Evolutionary conservation across 2,888 invertebrate species (phyloP), one percentile per base, ranked within the genome.

Genomic region (Tetramorium bicarinatum): DNA sequence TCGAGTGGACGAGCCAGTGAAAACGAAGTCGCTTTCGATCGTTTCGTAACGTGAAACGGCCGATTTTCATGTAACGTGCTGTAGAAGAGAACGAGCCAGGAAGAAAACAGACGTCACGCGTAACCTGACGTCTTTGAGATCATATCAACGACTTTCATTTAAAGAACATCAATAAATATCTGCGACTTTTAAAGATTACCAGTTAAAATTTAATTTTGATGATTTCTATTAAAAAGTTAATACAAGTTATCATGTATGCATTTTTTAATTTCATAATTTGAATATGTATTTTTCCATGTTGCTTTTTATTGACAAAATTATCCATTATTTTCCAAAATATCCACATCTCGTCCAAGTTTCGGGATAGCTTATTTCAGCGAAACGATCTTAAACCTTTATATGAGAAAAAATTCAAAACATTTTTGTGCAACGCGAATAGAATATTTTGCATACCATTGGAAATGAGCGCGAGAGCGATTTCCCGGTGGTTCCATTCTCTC

Each of bases 11-110:
- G 67, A 56, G 64, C 62, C 84, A 87, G 85, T 86, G 90, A 90
- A 90, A 90, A 90, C 72, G 86, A 85, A 85, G 86, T 82, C 84
- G 87, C 86, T 88, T 89, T 87, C 87, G 87, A 87, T 81, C 86
- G 87, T 91, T 90, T 91, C 88, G 90, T 88, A 90, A 90, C 85
- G 66, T 21, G 79, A 86, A 82, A 83, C 83, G 83, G 81, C 64
- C 87, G 84, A 88, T 88, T 84, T 80, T 74, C 80, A 59, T 79
- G 82, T 81, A 54, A 67, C 52, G 49, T 29, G 38, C 38, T 29
- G 77, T 62, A 62, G 25, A 44, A 54, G 38, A 83, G 77, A 88
- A 49, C 8, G 38, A 13, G 1, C 7, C 21, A 25, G 44, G n/a
- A 52, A 56, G 25, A 76, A 67, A 87, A 29, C 8, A 25, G 2